phyloP scores from a whole-genome alignment of 2,888 invertebrate species.

The Hipparchia sbordonii region DNA sequence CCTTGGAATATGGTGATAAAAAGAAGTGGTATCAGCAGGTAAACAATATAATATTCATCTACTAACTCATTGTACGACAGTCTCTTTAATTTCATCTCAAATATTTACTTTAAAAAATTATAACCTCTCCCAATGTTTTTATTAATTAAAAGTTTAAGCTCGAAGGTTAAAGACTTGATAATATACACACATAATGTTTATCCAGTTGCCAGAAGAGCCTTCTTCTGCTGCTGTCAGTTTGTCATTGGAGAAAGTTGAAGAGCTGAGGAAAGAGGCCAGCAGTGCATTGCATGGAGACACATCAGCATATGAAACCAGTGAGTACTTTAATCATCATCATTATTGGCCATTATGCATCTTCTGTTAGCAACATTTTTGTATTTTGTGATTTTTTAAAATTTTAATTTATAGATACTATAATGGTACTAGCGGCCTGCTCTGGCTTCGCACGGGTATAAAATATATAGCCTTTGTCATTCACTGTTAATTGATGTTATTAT shows the following conservation, averaged over 20 bases:
- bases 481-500: too few species aligned
- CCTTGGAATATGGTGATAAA: conserved; percentile 75
- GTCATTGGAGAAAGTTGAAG: conserved; percentile 80
- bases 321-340: conserved; percentile 43
- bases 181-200: not conserved
- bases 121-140: not conserved
- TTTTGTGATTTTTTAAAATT: too few species aligned
- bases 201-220: conserved; percentile 79
- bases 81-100: not conserved
- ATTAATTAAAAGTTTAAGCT: too few species aligned
- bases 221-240: conserved; percentile 60
- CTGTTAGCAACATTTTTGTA: too few species aligned
- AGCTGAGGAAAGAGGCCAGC: conserved; percentile 85
- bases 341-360: too few species aligned
- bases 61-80: not conserved
- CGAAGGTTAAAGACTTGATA: too few species aligned
- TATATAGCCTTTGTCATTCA: too few species aligned
- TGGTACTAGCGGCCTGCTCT: too few species aligned
- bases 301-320: conserved; percentile 84
- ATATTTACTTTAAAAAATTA: not conserved
- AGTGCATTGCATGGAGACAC: conserved; percentile 86
- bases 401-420: too few species aligned
- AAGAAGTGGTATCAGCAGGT: conserved; percentile 87
- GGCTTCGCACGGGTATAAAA: too few species aligned
- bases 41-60: conserved; percentile 32